Conservation (phyloP, 1,140 invertebrate species). For the Drosophila mayri region DNA sequence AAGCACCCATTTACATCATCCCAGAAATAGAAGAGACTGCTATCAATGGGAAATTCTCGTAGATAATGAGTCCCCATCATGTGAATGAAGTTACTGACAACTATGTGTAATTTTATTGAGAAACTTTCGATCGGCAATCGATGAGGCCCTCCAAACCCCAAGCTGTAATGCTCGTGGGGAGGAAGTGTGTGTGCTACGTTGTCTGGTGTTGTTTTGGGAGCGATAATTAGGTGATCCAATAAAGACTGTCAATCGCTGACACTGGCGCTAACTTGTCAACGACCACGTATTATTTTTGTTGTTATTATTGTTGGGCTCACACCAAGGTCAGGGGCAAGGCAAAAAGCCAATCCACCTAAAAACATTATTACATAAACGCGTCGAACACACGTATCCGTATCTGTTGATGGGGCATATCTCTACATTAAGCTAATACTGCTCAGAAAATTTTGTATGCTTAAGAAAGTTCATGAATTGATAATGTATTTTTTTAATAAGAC, state of each 20-base stretch:
- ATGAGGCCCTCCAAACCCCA: neutral
- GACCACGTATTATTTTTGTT: conserved; percentile 24
- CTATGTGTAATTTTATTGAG: conserved; percentile 21
- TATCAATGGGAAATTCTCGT: conserved; percentile 21
- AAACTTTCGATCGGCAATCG: conserved; percentile 22
- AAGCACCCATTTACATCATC: conserved; percentile 18
- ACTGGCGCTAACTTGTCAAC: conserved; percentile 45
- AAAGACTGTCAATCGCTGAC: conserved; percentile 1
- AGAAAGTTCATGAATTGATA: too few species aligned
- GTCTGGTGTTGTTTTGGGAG: neutral
- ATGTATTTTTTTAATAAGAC: neutral
- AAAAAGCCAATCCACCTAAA: conserved; percentile 16
- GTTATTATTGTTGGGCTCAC: conserved; percentile 8
- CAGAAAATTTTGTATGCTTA: neutral
- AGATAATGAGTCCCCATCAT: conserved; percentile 11
- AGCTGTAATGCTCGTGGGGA: conserved; percentile 16
- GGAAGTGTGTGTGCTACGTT: conserved; percentile 6
- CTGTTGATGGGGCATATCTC: conserved; percentile 17
- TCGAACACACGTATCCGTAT: conserved; percentile 29
- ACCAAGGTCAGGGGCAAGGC: conserved; percentile 49
- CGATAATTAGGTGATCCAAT: conserved; percentile 39
- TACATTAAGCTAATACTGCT: neutral
- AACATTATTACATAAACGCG: conserved; percentile 32
- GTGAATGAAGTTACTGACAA: conserved; percentile 2
- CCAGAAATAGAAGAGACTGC: neutral